Base-by-base conservation (phyloP, 1,140 invertebrate species). In the Mylabris phalerata region DNA sequence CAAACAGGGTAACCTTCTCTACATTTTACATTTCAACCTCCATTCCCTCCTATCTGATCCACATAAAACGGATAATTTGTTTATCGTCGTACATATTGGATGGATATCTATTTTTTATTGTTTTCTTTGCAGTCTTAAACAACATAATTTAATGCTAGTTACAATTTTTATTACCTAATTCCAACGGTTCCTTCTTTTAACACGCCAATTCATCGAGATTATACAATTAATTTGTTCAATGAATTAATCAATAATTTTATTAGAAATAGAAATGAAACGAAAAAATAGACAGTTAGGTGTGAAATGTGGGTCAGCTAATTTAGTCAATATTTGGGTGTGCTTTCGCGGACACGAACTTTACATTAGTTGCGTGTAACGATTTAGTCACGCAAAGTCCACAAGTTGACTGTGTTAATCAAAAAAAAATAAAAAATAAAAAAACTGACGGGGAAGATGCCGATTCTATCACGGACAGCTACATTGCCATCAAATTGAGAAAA, bases 261-360 rank as follows among this genome's bases (percentile, higher is more conserved):
- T 19, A 1, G 19, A 19, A 19, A 19, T 19, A 19, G 7, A 7
- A 32, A 32, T 7, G 7, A 32, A 7, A 32, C 32, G 7, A 32
- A 32, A 32, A 32, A 32, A 32, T 32, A 32, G 32, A 32, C 32
- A 32, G 19, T 19, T 19, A 48, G 45, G 54, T 56, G 54, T 48
- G 45, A 56, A 56, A 56, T 47, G 32, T 56, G 46, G 54, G 54
- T 56, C 54, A 56, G 54, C 32, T 39, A 13, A 54, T 56, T 56
- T 24, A 48, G 54, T 56, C 54, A 56, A 56, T 56, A 56, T 56
- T 56, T 56, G 54, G 54, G 54, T 48, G 54, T 48, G 54, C 54
- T 56, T 55, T 56, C 48, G 54, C 38, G 41, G 32, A 48, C 54
- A 48, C 54, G 54, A 48, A 54, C 51, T 54, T 26, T 42, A 54